phyloP scores from a whole-genome alignment of 2,797 vertebrate genomes.

The Sebastiscus tertius region DNA sequence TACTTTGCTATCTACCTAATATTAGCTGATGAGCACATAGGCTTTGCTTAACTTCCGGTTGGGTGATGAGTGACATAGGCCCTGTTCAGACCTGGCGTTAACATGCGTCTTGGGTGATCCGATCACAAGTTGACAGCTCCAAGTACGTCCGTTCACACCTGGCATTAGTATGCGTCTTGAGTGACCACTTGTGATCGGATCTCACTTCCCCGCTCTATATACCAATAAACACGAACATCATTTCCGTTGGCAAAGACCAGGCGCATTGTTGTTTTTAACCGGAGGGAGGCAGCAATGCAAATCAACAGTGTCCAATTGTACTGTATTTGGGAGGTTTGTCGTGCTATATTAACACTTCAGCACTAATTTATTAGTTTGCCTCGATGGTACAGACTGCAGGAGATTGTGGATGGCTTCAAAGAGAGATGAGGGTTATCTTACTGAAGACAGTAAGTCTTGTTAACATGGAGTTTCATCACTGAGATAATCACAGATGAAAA shows the following conservation, averaged over 20 bases:
- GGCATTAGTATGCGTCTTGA: neutral
- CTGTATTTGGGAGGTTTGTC: neutral
- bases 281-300: neutral
- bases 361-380: neutral
- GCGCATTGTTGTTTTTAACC: neutral
- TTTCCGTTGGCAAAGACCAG: neutral
- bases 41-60: neutral
- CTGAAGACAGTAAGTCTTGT: neutral
- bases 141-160: neutral
- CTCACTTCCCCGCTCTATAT: neutral
- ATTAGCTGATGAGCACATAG: neutral
- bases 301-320: neutral
- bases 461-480: neutral
- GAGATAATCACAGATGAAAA: conserved; percentile 17
- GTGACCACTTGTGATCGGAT: neutral
- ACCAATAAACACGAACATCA: neutral
- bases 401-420: neutral
- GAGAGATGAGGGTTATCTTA: neutral
- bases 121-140: neutral
- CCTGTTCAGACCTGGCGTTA: neutral
- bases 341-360: neutral
- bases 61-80: neutral
- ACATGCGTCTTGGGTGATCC: neutral
- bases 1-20: neutral
- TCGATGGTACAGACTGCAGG: neutral